Evolutionary conservation across 2,888 invertebrate species (phyloP), one percentile per base, ranked within the genome.

Genomic region (Patella ulyssiponensis): DNA sequence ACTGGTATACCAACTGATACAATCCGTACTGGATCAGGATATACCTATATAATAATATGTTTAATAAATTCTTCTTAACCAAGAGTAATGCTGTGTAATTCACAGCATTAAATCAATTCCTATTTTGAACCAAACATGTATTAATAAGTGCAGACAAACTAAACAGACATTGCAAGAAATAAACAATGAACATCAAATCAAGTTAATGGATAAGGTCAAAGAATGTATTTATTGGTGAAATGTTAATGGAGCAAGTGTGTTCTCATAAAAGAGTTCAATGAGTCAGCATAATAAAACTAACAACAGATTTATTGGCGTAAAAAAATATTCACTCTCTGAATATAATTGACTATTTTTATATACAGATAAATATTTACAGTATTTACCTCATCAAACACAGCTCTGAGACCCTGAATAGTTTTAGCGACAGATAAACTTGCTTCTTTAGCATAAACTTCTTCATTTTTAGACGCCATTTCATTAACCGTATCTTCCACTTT

Each of bases 1-100:
- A 99, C 95, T 0, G 98, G 95, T 69, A 98, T 94, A 27, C 99
- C 99, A 85, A 99, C 95, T 51, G 97, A 96, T 69, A 99, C 97
- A 9, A 99, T 93, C 78, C 94, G 89, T 4, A 94, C 94, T 9
- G 99, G 92, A 93, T 99, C 99, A 0, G 99, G 99, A 92, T 99
- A 99, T 15, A 97, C 96, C 93, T 93, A 78, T n/a, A 76, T 44
- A 9, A 44, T 44, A 44, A 44, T 44, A 44, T 9, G 1, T 9
- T 9, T 44, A 44, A 44, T 20, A 20, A 71, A n/a, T 20, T 20
- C n/a, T 58, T 58, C 20, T n/a, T 20, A 58, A 58, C 3, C 17
- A 20, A n/a, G 64, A n/a, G 3, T 17, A 64, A 17, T 64, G n/a
- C 11, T 64, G 64, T 20, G n/a, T 64, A 64, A 64, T 64, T 64